Evolutionary conservation across 2,797 vertebrate species (phyloP), one percentile per base, ranked within the genome.

Genomic region (Gymnoscopelus microlampas): DNA sequence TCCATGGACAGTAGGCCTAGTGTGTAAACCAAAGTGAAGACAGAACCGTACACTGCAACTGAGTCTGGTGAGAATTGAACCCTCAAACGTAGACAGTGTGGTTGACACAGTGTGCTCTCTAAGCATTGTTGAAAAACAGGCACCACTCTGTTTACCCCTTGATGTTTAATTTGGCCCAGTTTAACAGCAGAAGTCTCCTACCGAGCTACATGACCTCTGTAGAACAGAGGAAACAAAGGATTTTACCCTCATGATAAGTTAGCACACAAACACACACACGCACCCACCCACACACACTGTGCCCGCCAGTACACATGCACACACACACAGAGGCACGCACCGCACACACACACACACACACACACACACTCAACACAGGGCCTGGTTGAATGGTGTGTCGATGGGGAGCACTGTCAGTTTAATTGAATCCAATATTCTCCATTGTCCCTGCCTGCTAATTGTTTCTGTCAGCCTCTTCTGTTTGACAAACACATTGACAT

Each of bases 371-470:
- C 11, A 55, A 54, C 49, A 57, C 71, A 68, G 66, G 66, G 62
- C 87, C 86, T 85, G 79, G 85, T 63, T 85, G 82, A 88, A 85
- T 73, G 76, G 79, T 84, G 74, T 71, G 90, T 87, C 91, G 87
- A 84, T 89, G 86, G 88, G 89, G 83, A 76, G 89, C 88, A 86
- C 87, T 91, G 91, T 91, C 91, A 88, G 75, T 91, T 89, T 92
- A 91, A 92, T 92, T 92, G 88, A 91, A 91, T 88, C 84, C 85
- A 82, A 85, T 88, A 86, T 90, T 88, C 86, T 90, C 88, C 74
- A 76, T 89, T 91, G 86, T 90, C 85, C 85, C 87, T 83, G 84
- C 75, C 77, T 84, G 83, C 87, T 92, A 92, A 92, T 92, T 92
- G 89, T 90, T 91, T 92, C 82, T 91, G 91, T 90, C 90, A 90